Percentiles rank a stretch among this genome's conserved stretches.
phyloP scores from a whole-genome alignment of 2,113 vertebrate genomes.

The Phyllostomus discolor region DNA sequence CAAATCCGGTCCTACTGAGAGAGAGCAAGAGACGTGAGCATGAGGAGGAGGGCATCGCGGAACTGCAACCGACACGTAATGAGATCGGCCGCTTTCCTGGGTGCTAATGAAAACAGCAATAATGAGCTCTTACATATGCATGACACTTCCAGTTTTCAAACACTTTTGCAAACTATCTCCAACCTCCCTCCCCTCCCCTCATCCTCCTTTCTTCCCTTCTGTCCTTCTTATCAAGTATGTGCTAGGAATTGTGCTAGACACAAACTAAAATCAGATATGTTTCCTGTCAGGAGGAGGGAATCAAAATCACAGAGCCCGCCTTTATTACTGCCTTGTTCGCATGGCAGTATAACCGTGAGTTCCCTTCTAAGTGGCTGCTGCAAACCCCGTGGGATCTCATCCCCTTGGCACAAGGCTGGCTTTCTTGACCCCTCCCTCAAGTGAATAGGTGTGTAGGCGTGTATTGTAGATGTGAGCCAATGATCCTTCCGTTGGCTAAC shows the following conservation, averaged over 20 bases:
- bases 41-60: not conserved
- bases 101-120: not conserved
- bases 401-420: not conserved
- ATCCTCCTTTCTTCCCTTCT: rapidly evolving
- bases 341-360: not conserved
- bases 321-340: not conserved
- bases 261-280: not conserved
- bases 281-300: not conserved
- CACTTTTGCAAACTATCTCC: not conserved
- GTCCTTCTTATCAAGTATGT: not conserved
- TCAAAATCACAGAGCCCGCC: not conserved
- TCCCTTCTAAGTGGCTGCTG: not conserved
- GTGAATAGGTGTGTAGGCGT: not conserved
- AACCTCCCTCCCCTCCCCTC: not conserved
- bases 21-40: not conserved
- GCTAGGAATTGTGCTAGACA: not conserved
- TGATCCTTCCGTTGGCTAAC: not conserved
- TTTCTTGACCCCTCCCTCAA: not conserved
- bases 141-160: not conserved
- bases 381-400: not conserved
- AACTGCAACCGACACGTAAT: rapidly evolving
- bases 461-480: not conserved
- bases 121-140: not conserved
- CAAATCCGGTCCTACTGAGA: not conserved
- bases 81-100: not conserved